These are phyloP conservation scores for Sclerurus mexicanus DNA, from an alignment of 2,113 vertebrate species.

Conservation along the genomic window DNA sequence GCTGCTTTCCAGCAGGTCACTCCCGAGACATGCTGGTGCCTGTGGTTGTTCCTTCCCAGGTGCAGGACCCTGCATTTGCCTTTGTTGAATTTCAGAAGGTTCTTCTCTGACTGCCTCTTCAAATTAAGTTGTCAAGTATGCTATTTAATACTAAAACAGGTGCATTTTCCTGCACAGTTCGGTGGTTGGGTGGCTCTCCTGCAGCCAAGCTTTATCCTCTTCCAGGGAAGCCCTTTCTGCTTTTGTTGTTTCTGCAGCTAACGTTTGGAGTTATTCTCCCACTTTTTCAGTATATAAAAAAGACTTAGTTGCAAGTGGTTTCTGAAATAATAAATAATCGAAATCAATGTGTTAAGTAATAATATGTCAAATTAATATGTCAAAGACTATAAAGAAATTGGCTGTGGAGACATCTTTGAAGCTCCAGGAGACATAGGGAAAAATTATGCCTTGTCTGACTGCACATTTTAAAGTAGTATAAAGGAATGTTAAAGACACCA, in stretches of 20 bases:
- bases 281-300: not conserved
- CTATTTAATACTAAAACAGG: not conserved
- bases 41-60: not conserved
- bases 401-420: not conserved
- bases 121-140: not conserved
- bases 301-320: not conserved
- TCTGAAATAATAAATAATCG: not conserved
- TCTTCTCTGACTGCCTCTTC: not conserved
- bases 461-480: not conserved
- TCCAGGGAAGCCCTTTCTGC: not conserved
- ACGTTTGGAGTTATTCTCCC: not conserved
- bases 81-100: not conserved
- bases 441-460: not conserved
- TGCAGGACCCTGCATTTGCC: not conserved
- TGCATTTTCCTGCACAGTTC: not conserved
- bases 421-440: not conserved
- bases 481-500: not conserved
- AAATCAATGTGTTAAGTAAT: not conserved
- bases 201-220: not conserved
- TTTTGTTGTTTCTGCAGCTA: not conserved
- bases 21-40: not conserved
- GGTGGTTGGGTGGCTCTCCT: not conserved
- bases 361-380: too few relatives aligned
- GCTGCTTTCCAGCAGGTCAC: not conserved
- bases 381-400: not conserved